phyloP scores from a whole-genome alignment of 37 sponge, comb jelly and placozoan genomes.

The Ephydatia muelleri region DNA sequence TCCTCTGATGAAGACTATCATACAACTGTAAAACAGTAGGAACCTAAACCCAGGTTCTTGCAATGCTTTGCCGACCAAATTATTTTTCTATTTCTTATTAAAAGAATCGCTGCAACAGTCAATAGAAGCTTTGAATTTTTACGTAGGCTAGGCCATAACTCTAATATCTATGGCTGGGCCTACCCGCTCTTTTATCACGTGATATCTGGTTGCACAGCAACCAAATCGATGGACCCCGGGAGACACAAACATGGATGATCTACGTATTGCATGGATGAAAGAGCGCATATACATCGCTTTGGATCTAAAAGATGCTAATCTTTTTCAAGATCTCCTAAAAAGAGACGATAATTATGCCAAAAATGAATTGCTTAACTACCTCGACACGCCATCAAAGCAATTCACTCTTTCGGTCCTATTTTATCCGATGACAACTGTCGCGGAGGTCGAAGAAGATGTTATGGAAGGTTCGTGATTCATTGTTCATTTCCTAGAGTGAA shows the following conservation, averaged over 20 bases:
- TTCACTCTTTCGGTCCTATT: constrained; percentile 64
- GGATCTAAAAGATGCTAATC: constrained; percentile 58
- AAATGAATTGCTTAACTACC: constrained; percentile 54
- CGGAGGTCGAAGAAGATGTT: constrained; percentile 69
- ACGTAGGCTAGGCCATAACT: no score
- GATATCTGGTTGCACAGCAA: not conserved
- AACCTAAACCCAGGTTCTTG: no score
- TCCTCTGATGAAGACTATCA: no score
- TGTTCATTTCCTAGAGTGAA: not conserved
- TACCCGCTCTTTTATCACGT: no score
- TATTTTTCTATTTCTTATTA: no score
- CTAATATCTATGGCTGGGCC: no score
- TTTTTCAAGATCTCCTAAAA: constrained; percentile 75
- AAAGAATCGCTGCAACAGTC: no score
- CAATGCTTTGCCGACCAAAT: no score
- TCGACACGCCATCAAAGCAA: constrained; percentile 42
- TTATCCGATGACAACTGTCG: constrained; percentile 25
- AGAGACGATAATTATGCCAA: constrained; percentile 52
- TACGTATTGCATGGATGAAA: constrained; percentile 84
- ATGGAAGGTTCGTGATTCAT: constrained; percentile 12
- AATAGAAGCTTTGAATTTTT: no score
- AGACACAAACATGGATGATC: constrained; percentile 78
- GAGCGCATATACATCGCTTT: constrained; percentile 75
- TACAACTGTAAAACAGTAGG: no score
- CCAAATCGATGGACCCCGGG: not conserved